Conservation (phyloP, 2,888 invertebrate species). For the Molanna angustata region DNA sequence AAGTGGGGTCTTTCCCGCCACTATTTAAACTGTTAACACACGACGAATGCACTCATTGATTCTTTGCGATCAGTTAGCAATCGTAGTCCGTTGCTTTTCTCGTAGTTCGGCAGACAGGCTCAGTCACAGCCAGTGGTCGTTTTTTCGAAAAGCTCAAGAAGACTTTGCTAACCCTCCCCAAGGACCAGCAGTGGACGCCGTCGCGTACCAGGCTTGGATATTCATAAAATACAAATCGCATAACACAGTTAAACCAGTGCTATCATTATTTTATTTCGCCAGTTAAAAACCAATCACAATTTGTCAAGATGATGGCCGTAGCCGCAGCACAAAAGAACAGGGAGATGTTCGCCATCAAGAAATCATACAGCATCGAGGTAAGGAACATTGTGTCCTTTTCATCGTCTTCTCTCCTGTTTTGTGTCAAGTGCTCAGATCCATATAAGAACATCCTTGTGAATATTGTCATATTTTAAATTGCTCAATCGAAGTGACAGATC, state of each 20-base stretch:
- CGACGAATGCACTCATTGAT: constrained; percentile 66
- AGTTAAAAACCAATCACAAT: constrained; percentile 13
- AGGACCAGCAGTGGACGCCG: constrained; percentile 46
- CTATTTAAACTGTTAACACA: constrained; percentile 66
- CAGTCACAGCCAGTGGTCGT: constrained; percentile 59
- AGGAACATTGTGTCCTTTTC: too few species aligned
- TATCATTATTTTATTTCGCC: constrained; percentile 6
- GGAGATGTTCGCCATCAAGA: constrained; percentile 96
- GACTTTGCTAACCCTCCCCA: constrained; percentile 55
- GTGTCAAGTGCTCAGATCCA: too few species aligned
- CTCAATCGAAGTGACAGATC: too few species aligned
- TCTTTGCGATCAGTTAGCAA: constrained; percentile 61
- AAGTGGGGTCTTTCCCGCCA: too few species aligned
- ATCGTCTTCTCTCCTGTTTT: too few species aligned
- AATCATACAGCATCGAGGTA: constrained; percentile 96
- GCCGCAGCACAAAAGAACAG: constrained; percentile 92
- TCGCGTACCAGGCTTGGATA: constrained; percentile 48
- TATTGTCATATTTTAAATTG: too few species aligned
- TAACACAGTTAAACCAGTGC: constrained; percentile 23
- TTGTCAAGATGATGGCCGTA: constrained; percentile 72
- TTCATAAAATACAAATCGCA: constrained; percentile 41
- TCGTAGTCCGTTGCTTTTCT: constrained; percentile 56
- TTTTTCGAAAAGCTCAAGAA: constrained; percentile 51
- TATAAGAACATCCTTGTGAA: too few species aligned
- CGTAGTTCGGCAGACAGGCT: constrained; percentile 53